These are phyloP conservation scores for Operophtera brumata DNA, from an alignment of 2,888 invertebrate genomes.

Conservation along the genomic window DNA sequence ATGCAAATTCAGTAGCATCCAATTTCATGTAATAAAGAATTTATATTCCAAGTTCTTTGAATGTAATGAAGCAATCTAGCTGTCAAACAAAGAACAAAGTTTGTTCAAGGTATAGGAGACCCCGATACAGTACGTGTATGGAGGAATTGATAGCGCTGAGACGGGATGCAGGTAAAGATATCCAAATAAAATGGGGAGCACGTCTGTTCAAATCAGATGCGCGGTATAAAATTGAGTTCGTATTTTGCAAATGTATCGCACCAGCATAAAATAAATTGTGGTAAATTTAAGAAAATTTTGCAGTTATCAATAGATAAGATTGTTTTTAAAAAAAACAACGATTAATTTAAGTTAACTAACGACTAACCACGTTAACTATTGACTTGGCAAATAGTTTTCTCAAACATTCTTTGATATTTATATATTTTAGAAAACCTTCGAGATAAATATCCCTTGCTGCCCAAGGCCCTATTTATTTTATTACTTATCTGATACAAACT, in stretches of 20 bases:
- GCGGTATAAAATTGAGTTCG: slow-evolving; percentile 20
- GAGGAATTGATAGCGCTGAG: slow-evolving; percentile 27
- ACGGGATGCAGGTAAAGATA: slow-evolving; percentile 27
- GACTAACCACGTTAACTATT: background rate
- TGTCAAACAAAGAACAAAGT: slow-evolving; percentile 7
- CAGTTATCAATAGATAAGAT: too few relatives aligned
- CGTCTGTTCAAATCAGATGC: slow-evolving; percentile 27
- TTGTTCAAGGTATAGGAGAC: slow-evolving; percentile 4
- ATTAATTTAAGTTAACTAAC: too few relatives aligned
- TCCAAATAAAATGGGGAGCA: slow-evolving; percentile 30
- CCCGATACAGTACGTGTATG: slow-evolving; percentile 19
- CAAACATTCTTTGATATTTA: too few relatives aligned
- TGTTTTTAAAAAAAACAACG: too few relatives aligned
- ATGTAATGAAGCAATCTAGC: slow-evolving; percentile 10
- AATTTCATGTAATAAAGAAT: background rate
- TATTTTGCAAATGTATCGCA: slow-evolving; percentile 20
- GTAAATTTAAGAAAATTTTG: background rate
- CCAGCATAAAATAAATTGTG: slow-evolving; percentile 8
- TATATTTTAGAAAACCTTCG: too few relatives aligned
- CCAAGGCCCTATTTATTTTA: too few relatives aligned
- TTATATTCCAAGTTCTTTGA: slow-evolving; percentile 5
- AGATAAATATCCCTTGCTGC: too few relatives aligned
- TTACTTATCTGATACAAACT: too few relatives aligned
- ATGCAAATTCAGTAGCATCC: too few relatives aligned
- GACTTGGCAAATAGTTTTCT: too few relatives aligned